Base-by-base conservation (phyloP, 1,140 invertebrate genomes). In the Anthonomus grandis region DNA sequence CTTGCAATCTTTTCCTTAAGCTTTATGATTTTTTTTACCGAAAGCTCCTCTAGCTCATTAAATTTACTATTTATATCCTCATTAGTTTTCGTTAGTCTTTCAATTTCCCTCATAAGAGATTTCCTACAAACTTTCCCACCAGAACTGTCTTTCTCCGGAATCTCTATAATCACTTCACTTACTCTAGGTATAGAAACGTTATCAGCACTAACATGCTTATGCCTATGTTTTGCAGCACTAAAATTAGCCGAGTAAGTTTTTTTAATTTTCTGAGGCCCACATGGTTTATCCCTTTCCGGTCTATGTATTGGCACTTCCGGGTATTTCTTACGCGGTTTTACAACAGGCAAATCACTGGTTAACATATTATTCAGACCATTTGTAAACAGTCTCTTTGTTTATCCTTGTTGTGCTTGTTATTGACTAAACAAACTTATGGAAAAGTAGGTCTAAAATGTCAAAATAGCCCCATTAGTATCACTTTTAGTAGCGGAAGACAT, bases 61-160 rank as follows among this genome's bases (percentile, higher is more conserved):
- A 78, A 66, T 39, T 68, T 72, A n/a, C 41, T 21, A 6, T 55
- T 52, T 1, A 76, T 64, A 41, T 67, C 56, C 48, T 64, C 57
- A 59, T 75, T 78, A 56, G 75, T 73, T 55, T 72, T 68, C 0
- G 56, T 47, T 3, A 77, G 59, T 54, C 55, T 69, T 19, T 70
- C 67, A 36, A 73, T 74, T 64, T 76, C 74, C 63, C 70, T 73
- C n/a, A 55, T 56, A 3, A 76, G 57, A 25, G 65, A 53, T 8
- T 63, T 68, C 44, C 61, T 70, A 31, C 60, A 71, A 52, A 65
- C 70, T 52, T 59, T 69, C 6, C 34, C 8, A 15, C 57, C 54
- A n/a, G 60, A 25, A 34, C 24, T 38, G 12, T 62, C 62, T 18
- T 39, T 25, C 21, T 62, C 57, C 8, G 58, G 55, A 15, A 60